Evolutionary conservation across 2,113 vertebrate species (phyloP).

Genomic region (Caranx melampygus): DNA sequence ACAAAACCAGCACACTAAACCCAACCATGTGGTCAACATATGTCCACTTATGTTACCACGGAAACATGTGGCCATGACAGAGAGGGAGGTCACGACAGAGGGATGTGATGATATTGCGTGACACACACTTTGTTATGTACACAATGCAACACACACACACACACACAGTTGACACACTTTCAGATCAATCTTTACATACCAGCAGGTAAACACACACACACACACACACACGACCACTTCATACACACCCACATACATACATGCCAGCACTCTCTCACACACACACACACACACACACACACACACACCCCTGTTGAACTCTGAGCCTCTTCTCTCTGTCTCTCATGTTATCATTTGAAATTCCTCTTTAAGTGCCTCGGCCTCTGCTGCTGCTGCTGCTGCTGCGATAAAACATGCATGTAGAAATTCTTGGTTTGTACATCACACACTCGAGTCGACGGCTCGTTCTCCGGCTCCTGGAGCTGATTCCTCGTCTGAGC

Average conservation of each 20-base stretch:
- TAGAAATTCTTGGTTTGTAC: conserved; percentile 48
- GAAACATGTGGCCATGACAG: conserved; percentile 45
- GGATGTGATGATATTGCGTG: conserved; percentile 35
- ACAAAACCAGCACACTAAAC: conserved; percentile 18
- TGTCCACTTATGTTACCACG: conserved; percentile 29
- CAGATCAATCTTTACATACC: conserved; percentile 3
- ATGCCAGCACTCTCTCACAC: not conserved
- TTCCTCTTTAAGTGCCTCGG: conserved; percentile 66
- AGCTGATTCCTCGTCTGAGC: conserved; percentile 36
- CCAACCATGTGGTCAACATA: conserved; percentile 37
- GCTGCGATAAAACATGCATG: conserved; percentile 71
- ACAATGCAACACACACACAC: conserved; percentile 17
- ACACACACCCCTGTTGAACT: conserved; percentile 46
- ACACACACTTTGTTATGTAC: conserved; percentile 20
- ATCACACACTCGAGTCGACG: conserved; percentile 47
- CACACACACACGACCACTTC: conserved; percentile 1
- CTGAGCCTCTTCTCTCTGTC: conserved; percentile 35
- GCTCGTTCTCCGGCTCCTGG: conserved; percentile 17
- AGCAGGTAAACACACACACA: conserved; percentile 17
- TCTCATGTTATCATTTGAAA: conserved; percentile 65
- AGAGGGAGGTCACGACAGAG: conserved; percentile 24
- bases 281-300: conserved; percentile 9
- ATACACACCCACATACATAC: conserved; percentile 15
- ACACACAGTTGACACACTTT: conserved; percentile 18
- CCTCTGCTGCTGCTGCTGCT: conserved; percentile 58